Percentiles rank a stretch among this genome's conserved stretches.
These are phyloP conservation scores for Drosophila meridiana DNA, from an alignment of 2,888 invertebrate species.

Conservation along the genomic window DNA sequence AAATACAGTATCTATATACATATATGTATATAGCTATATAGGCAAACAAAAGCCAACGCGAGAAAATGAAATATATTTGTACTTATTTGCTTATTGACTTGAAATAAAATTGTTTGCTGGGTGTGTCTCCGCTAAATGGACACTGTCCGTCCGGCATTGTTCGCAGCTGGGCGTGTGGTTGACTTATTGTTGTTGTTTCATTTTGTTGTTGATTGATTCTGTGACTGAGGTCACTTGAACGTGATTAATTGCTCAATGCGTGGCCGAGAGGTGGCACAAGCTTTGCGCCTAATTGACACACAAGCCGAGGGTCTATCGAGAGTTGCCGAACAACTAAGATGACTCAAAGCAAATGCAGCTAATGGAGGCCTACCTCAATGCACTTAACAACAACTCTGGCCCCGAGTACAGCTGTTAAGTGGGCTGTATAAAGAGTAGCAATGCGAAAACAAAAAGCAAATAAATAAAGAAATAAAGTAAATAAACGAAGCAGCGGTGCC, in stretches of 20 bases:
- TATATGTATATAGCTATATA: not conserved
- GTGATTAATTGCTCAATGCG: conserved; percentile 70
- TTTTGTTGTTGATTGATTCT: conserved; percentile 67
- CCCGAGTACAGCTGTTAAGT: conserved; percentile 11
- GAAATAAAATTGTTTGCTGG: conserved; percentile 75
- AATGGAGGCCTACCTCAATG: conserved; percentile 56
- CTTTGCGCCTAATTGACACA: conserved; percentile 8
- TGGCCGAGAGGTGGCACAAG: conserved; percentile 22
- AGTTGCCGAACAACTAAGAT: not conserved
- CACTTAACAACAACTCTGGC: conserved; percentile 28
- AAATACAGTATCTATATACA: conserved; percentile 4
- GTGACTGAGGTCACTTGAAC: conserved; percentile 72
- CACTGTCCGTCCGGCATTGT: conserved; percentile 62
- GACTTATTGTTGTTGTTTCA: conserved; percentile 20
- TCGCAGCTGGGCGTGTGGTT: conserved; percentile 49
- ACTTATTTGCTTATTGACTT: conserved; percentile 67
- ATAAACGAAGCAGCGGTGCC: conserved; percentile 36
- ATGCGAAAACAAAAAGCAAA: conserved; percentile 28
- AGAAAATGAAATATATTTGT: conserved; percentile 59
- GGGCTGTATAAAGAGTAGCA: conserved; percentile 14
- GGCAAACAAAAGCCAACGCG: conserved; percentile 36
- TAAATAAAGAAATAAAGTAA: conserved; percentile 26
- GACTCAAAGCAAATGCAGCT: conserved; percentile 30
- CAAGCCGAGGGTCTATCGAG: conserved; percentile 26
- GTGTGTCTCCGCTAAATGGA: conserved; percentile 73